Conservation (phyloP, 2,888 invertebrate species). For the Catotricha subobsoleta region DNA sequence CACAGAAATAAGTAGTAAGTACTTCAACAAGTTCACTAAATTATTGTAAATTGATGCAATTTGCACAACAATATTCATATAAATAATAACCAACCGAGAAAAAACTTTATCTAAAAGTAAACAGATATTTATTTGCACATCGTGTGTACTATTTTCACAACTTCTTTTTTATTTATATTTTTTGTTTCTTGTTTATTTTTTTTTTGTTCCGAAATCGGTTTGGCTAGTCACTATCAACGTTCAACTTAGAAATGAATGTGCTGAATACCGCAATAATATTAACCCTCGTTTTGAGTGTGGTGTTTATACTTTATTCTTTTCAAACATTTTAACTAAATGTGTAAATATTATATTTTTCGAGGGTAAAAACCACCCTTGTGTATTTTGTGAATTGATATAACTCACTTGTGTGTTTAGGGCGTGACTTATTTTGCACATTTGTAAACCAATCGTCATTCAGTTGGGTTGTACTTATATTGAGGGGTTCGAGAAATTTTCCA, state of each 20-base stretch:
- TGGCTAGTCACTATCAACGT: slow-evolving; percentile 1
- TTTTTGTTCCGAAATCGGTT: slow-evolving; percentile 1
- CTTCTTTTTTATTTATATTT: too few relatives aligned
- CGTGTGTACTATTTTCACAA: too few relatives aligned
- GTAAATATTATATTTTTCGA: not conserved
- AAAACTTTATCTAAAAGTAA: too few relatives aligned
- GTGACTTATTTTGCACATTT: slow-evolving; percentile 1
- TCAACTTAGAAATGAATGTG: slow-evolving; percentile 3
- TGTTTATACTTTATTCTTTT: slow-evolving; percentile 2
- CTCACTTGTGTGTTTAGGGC: slow-evolving; percentile 1
- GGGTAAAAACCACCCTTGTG: slow-evolving; percentile 3
- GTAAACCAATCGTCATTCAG: not conserved
- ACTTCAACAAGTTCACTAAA: too few relatives aligned
- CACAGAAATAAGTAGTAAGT: too few relatives aligned
- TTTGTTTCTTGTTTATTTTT: too few relatives aligned
- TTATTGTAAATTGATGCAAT: too few relatives aligned
- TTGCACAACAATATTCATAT: too few relatives aligned
- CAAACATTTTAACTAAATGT: not conserved
- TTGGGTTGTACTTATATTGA: slow-evolving; percentile 2
- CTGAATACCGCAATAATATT: slow-evolving; percentile 2
- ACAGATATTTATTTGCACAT: too few relatives aligned
- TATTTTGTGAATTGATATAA: slow-evolving; percentile 2
- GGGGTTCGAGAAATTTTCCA: not conserved
- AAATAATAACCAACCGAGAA: too few relatives aligned
- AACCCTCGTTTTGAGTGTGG: slow-evolving; percentile 2